These are phyloP conservation scores for Ctenoplectra terminalis DNA, from an alignment of 1,140 invertebrate species.

Conservation along the genomic window DNA sequence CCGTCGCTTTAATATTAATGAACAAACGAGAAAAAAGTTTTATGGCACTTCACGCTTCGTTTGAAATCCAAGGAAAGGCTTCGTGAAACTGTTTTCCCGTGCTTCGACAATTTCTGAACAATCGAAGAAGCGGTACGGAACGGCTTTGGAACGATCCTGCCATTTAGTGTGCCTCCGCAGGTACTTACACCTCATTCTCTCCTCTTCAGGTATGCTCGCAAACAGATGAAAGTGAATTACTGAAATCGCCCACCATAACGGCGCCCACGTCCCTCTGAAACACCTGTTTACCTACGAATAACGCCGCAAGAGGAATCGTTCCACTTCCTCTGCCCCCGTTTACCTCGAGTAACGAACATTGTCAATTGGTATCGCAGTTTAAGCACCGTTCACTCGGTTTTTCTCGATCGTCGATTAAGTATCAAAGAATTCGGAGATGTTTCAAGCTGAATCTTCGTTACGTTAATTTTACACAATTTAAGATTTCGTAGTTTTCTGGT, in stretches of 20 bases:
- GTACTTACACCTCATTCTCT: neutral
- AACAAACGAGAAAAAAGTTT: neutral
- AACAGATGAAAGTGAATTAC: constrained; percentile 41
- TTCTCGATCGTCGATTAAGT: neutral
- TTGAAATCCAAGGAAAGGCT: too few species aligned
- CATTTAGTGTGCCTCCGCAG: too few species aligned
- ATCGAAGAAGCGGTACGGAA: too few species aligned
- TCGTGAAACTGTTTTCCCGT: too few species aligned
- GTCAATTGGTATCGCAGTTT: constrained; percentile 1
- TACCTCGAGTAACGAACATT: neutral
- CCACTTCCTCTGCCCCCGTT: constrained; percentile 37
- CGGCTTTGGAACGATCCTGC: too few species aligned
- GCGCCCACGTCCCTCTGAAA: constrained; percentile 30
- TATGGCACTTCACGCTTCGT: too few species aligned
- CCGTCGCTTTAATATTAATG: neutral
- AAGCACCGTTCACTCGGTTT: neutral
- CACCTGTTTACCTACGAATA: constrained; percentile 43
- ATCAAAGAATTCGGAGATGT: neutral
- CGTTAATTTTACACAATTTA: too few species aligned
- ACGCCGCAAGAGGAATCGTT: constrained; percentile 26
- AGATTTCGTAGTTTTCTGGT: too few species aligned
- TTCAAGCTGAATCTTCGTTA: neutral
- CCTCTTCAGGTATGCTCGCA: neutral
- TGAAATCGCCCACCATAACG: constrained; percentile 40
- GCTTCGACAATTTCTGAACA: too few species aligned